These are phyloP conservation scores for Ranitomeya variabilis DNA, from an alignment of 2,113 vertebrate genomes.

Conservation along the genomic window DNA sequence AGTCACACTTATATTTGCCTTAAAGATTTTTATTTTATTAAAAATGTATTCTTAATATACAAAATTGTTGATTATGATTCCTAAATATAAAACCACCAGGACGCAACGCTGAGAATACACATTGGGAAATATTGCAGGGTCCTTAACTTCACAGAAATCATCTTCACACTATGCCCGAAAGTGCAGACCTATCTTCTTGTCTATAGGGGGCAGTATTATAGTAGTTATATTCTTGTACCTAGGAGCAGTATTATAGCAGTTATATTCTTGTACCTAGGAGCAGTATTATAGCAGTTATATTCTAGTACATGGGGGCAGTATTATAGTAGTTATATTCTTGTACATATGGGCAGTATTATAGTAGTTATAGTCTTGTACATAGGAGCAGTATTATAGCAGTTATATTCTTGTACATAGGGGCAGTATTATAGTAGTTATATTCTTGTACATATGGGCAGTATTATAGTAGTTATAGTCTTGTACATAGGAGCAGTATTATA, in stretches of 20 bases:
- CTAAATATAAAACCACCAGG: neutral
- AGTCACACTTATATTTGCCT: constrained; percentile 13
- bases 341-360: neutral
- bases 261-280: neutral
- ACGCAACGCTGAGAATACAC: neutral
- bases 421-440: neutral
- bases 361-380: too few relatives aligned
- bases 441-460: neutral
- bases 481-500: neutral
- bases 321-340: constrained; percentile 15
- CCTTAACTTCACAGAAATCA: neutral
- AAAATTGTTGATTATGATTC: neutral
- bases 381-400: too few relatives aligned
- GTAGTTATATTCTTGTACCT: constrained; percentile 9
- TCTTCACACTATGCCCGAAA: neutral
- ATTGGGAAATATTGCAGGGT: neutral
- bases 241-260: neutral
- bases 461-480: neutral
- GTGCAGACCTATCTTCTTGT: too few relatives aligned
- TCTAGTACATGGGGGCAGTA: neutral
- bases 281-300: constrained; percentile 2
- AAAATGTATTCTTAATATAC: neutral
- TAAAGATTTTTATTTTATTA: neutral
- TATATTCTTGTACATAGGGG: neutral
- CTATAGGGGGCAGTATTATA: neutral